phyloP scores from a whole-genome alignment of 1,140 invertebrate genomes.

The Rhyzopertha dominica region DNA sequence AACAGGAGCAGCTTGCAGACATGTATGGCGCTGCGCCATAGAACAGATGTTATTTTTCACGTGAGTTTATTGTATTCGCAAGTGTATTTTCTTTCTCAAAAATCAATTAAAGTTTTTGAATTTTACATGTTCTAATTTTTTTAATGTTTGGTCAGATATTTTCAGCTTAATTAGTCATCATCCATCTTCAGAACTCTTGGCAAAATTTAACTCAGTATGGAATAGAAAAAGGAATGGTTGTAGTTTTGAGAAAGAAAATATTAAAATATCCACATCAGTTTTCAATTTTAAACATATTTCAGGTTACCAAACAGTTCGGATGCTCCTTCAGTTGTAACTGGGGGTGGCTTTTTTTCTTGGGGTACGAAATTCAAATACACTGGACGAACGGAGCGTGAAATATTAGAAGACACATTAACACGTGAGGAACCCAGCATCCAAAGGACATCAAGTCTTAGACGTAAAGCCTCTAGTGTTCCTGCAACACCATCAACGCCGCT shows the following conservation, averaged over 20 bases:
- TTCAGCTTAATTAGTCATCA: no score
- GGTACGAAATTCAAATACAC: conserved; percentile 91
- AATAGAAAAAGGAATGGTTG: no score
- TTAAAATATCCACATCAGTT: no score
- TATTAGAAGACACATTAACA: conserved; percentile 63
- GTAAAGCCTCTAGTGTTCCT: conserved; percentile 78
- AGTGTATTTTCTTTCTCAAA: no score
- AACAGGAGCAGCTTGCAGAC: conserved; percentile 81
- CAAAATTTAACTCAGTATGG: no score
- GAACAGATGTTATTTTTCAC: conserved; percentile 97
- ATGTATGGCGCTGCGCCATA: conserved; percentile 93
- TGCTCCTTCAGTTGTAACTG: conserved; percentile 79
- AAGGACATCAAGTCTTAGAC: conserved; percentile 57
- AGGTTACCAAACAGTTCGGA: conserved; percentile 83
- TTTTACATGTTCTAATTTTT: no score
- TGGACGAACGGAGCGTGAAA: conserved; percentile 82
- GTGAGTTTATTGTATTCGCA: no score
- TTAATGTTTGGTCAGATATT: no score
- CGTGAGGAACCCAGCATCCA: conserved; percentile 57
- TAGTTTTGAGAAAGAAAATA: no score
- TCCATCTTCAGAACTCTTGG: no score
- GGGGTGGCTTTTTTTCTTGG: conserved; percentile 91
- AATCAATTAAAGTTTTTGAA: no score
- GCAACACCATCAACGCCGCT: conserved; percentile 78
- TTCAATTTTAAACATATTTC: no score